Percentiles rank a stretch among this genome's conserved stretches.
Evolutionary conservation across 2,797 vertebrate genomes (phyloP).

Genomic region (Acropternis orthonyx): DNA sequence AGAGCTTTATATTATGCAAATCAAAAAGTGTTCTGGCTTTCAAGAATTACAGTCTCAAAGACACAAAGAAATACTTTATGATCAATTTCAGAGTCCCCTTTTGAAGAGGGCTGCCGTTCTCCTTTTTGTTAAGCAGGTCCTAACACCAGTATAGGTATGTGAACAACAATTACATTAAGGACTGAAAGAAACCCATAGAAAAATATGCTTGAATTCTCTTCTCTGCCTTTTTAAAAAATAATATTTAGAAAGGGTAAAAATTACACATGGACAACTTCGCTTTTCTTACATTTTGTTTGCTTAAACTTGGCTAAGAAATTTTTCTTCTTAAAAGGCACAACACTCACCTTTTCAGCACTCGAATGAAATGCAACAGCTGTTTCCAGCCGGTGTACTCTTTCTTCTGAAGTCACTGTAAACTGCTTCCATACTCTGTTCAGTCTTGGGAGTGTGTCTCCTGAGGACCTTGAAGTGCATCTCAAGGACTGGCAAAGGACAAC

Average conservation of each 20-base stretch:
- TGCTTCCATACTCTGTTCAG: conserved; percentile 98
- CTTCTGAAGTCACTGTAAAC: conserved; percentile 91
- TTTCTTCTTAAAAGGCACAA: neutral
- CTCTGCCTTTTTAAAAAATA: too few relatives aligned
- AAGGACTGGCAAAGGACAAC: conserved; percentile 96
- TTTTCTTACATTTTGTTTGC: neutral
- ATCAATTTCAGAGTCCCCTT: neutral
- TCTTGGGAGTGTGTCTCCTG: conserved; percentile 93
- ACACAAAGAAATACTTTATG: neutral
- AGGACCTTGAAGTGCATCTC: conserved; percentile 92
- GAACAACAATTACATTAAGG: neutral
- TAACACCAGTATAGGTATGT: neutral
- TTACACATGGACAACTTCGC: neutral
- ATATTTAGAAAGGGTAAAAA: neutral
- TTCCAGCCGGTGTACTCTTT: conserved; percentile 90
- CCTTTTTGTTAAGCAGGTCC: neutral
- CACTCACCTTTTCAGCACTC: conserved; percentile 86
- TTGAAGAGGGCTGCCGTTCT: neutral
- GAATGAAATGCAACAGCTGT: conserved; percentile 89
- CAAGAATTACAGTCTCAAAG: neutral
- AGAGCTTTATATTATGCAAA: neutral
- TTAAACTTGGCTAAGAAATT: neutral
- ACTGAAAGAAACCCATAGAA: neutral
- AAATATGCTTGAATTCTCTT: neutral
- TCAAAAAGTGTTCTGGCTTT: neutral